A percentile compares a stretch with the other conserved stretches of the same genome.
Evolutionary conservation across 2,797 vertebrate species (phyloP).

Genomic region (Gastrophryne carolinensis): DNA sequence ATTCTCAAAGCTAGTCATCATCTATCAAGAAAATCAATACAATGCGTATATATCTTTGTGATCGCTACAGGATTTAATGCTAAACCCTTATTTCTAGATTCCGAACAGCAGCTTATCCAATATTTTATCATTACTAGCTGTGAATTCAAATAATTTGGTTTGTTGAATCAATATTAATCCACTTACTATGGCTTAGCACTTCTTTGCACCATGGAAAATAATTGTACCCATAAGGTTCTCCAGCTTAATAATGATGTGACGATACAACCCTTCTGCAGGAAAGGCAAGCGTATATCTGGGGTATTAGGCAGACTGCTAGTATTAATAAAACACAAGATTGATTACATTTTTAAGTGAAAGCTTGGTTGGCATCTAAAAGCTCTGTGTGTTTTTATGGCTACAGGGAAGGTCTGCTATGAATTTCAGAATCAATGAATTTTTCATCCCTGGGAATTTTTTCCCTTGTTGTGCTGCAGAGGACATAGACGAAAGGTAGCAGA

Average conservation of each 20-base stretch:
- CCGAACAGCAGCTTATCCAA: constrained; percentile 9
- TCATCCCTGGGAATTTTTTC: neutral
- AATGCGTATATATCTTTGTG: constrained; percentile 10
- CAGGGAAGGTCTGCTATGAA: constrained; percentile 11
- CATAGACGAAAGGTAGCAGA: neutral
- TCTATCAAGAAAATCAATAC: constrained; percentile 32
- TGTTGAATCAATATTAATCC: constrained; percentile 48
- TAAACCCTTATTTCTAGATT: constrained; percentile 18
- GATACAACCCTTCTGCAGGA: constrained; percentile 24
- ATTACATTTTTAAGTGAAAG: constrained; percentile 40
- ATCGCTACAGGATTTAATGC: neutral
- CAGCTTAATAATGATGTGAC: constrained; percentile 38
- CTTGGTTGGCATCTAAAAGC: constrained; percentile 26
- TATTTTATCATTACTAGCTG: constrained; percentile 25
- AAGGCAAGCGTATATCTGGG: constrained; percentile 19
- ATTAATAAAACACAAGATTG: constrained; percentile 49
- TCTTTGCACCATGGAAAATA: constrained; percentile 10
- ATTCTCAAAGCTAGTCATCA: constrained; percentile 1
- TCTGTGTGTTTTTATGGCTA: constrained; percentile 20
- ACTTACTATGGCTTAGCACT: constrained; percentile 37
- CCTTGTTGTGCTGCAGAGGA: neutral
- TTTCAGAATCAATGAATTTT: too few relatives aligned
- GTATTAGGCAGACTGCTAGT: constrained; percentile 26
- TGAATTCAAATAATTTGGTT: constrained; percentile 30
- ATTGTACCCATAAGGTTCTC: constrained; percentile 40